A percentile compares a stretch with the other conserved stretches of the same genome.
Conservation (phyloP, 2,797 vertebrate genomes). For the Momotus momota region DNA sequence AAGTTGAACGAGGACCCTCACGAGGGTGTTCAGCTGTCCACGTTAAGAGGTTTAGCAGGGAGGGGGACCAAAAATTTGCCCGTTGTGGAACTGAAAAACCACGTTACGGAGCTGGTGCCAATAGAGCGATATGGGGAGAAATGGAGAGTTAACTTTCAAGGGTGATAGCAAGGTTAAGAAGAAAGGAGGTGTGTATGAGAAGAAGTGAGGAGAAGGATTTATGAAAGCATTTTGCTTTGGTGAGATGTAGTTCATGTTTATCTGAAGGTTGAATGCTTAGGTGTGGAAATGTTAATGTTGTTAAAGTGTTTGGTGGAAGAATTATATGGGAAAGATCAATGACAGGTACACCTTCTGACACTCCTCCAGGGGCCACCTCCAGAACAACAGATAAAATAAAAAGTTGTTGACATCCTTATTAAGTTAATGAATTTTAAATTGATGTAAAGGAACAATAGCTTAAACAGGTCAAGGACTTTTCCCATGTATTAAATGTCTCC, state of each 20-base stretch:
- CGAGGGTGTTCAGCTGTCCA: background rate
- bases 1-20: background rate
- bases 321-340: background rate
- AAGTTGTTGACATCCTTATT: slow-evolving; percentile 29
- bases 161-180: background rate
- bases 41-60: background rate
- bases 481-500: background rate
- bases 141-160: background rate
- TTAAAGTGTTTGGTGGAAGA: background rate
- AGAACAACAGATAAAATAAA: background rate
- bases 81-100: background rate
- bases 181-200: background rate
- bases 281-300: slow-evolving; percentile 24
- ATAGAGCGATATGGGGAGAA: background rate
- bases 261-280: background rate
- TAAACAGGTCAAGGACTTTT: slow-evolving; percentile 53
- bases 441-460: slow-evolving; percentile 3
- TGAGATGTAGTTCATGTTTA: background rate
- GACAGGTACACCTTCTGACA: background rate
- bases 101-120: background rate
- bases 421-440: slow-evolving; percentile 20
- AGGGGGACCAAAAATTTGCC: background rate
- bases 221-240: background rate
- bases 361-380: background rate
- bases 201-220: slow-evolving; percentile 8